Conservation (phyloP, 2,888 invertebrate genomes). For the Didymodactylos carnosus region DNA sequence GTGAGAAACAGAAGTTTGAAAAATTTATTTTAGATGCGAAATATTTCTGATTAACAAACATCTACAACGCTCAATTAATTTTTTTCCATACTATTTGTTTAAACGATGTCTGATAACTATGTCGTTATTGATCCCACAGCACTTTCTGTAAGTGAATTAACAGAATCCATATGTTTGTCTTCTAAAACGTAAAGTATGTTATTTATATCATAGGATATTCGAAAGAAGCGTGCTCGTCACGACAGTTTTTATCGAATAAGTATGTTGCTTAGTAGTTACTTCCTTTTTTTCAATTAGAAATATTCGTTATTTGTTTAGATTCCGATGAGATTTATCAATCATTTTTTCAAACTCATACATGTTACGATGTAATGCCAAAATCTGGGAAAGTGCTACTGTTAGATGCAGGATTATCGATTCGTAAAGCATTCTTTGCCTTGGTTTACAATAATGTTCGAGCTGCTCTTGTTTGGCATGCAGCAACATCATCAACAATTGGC, state of each 20-base stretch:
- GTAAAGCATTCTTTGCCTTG: neutral
- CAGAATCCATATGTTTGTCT: neutral
- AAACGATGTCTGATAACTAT: neutral
- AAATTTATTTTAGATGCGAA: no score
- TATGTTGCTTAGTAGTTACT: no score
- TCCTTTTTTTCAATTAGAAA: neutral
- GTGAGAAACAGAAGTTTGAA: no score
- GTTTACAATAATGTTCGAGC: neutral
- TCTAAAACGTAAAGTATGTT: neutral
- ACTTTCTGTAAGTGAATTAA: neutral
- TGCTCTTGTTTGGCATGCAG: neutral
- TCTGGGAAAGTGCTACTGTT: conserved; percentile 97
- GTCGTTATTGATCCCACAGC: neutral
- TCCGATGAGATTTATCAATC: neutral
- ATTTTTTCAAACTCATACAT: conserved; percentile 29
- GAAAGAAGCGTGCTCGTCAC: neutral
- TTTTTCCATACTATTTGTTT: no score
- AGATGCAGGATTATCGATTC: conserved; percentile 68
- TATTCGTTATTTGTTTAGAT: neutral
- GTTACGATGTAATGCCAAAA: conserved; percentile 96
- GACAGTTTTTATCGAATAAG: neutral
- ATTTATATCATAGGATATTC: neutral
- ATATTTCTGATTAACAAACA: no score
- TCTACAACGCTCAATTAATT: no score
- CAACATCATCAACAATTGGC: neutral